phyloP scores from a whole-genome alignment of 2,888 invertebrate genomes.

The Panzeria rudis region DNA sequence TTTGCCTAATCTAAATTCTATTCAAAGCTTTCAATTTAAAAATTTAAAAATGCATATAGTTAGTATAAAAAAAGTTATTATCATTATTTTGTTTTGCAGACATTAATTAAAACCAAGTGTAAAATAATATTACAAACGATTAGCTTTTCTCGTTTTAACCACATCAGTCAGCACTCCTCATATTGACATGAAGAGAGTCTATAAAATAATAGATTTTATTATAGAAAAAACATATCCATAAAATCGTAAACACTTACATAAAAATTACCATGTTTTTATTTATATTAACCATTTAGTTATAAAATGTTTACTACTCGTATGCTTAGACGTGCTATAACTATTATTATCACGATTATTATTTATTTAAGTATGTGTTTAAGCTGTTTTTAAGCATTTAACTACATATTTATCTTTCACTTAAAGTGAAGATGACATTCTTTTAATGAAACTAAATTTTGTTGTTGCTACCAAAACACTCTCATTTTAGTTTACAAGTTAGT shows the following conservation, averaged over 20 bases:
- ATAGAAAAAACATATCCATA: neutral
- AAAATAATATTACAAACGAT: slow-evolving; percentile 2
- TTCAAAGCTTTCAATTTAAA: no score
- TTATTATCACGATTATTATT: slow-evolving; percentile 58
- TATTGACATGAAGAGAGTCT: neutral
- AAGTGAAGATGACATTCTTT: slow-evolving; percentile 83
- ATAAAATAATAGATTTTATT: slow-evolving; percentile 19
- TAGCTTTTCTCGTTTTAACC: neutral
- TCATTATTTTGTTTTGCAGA: neutral
- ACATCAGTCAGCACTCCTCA: neutral
- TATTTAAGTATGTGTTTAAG: slow-evolving; percentile 69
- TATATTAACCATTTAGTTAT: slow-evolving; percentile 46
- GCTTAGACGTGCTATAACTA: neutral
- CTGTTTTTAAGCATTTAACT: slow-evolving; percentile 74
- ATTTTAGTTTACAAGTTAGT: slow-evolving; percentile 4
- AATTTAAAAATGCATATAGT: no score
- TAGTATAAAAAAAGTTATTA: neutral
- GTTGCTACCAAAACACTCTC: neutral
- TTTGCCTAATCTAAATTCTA: no score
- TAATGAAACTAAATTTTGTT: slow-evolving; percentile 80
- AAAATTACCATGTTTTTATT: slow-evolving; percentile 14
- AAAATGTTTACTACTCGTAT: slow-evolving; percentile 22
- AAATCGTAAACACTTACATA: slow-evolving; percentile 12
- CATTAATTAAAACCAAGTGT: neutral
- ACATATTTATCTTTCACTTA: slow-evolving; percentile 82